phyloP scores from a whole-genome alignment of 2,797 vertebrate species.

The Lagodon rhomboides region DNA sequence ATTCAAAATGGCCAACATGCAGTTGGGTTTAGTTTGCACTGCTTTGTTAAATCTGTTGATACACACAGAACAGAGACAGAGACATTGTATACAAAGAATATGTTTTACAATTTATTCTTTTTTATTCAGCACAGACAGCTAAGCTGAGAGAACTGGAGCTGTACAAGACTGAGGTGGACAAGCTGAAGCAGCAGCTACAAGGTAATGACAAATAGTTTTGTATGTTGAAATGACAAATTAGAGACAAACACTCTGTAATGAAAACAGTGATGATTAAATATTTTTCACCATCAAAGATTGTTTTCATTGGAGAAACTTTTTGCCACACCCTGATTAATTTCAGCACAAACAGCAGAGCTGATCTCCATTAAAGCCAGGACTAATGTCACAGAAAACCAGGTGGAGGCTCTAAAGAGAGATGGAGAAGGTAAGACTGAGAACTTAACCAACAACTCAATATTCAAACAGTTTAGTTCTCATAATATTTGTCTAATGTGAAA shows the following conservation, averaged over 20 bases:
- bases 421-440: too few species aligned
- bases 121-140: conserved; percentile 32
- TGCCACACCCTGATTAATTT: background rate
- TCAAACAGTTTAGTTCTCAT: too few species aligned
- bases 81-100: too few species aligned
- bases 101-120: background rate
- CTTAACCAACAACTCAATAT: too few species aligned
- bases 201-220: background rate
- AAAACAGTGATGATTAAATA: background rate
- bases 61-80: too few species aligned
- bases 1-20: too few species aligned
- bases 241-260: background rate
- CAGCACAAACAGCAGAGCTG: conserved; percentile 53
- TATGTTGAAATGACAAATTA: background rate
- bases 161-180: background rate
- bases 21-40: too few species aligned
- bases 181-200: conserved; percentile 35
- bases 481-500: background rate
- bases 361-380: conserved; percentile 15
- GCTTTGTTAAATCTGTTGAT: too few species aligned
- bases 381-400: too few species aligned
- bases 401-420: too few species aligned
- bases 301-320: rapidly evolving
- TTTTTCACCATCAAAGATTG: background rate
- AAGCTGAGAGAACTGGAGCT: conserved; percentile 42